Conservation (phyloP, 2,888 invertebrate species). For the Callyntrura guangdongensis region DNA sequence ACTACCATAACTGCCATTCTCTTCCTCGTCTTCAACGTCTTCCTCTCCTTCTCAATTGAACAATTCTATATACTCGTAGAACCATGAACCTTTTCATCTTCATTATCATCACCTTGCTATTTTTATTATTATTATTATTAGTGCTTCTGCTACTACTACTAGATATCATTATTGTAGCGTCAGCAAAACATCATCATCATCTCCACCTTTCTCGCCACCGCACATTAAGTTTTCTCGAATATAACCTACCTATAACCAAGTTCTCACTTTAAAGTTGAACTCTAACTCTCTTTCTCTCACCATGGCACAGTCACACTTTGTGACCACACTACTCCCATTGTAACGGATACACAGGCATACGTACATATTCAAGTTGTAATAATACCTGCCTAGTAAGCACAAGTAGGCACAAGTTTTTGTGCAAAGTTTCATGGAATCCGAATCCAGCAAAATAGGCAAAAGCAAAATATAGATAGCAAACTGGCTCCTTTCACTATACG, state of each 20-base stretch:
- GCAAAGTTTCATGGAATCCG: conserved; percentile 14
- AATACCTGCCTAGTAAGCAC: not conserved
- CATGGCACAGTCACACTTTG: conserved; percentile 33
- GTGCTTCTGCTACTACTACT: not conserved
- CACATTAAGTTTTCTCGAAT: conserved; percentile 1
- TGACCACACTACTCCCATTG: conserved; percentile 35
- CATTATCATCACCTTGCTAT: not conserved
- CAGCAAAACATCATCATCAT: conserved; percentile 2
- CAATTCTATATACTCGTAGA: not conserved
- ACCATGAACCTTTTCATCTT: conserved; percentile 18
- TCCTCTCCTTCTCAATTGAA: not conserved
- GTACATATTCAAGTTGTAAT: not conserved
- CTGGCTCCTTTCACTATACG: not conserved
- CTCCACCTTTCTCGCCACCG: not conserved
- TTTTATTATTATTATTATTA: not conserved
- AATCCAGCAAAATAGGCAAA: not conserved
- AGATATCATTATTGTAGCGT: not conserved
- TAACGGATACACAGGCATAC: conserved; percentile 1
- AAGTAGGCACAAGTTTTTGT: conserved; percentile 34
- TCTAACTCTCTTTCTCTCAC: not conserved
- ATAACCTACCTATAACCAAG: conserved; percentile 10
- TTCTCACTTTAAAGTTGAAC: not conserved
- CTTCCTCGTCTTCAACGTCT: not conserved
- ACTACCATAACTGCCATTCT: not conserved
- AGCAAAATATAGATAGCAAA: not conserved